Evolutionary conservation across 2,113 vertebrate genomes (phyloP).

Genomic region (crab-eating macaque (Macaca fascicularis)): T2T-MFA8v1.1 NC_088390.1:49624501-49625000

Average conservation of each 20-base stretch:
- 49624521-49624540: not conserved
- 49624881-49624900: not conserved
- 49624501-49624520: not conserved
- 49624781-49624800: not conserved
- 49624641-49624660: not conserved
- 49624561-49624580: not conserved
- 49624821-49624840: not conserved
- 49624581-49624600: not conserved
- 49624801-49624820: not conserved
- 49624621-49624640: no score
- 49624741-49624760: no score
- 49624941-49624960: not conserved
- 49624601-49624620: not conserved
- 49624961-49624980: not conserved
- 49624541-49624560: not conserved
- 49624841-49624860: not conserved
- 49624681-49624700: no score
- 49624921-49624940: not conserved
- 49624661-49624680: not conserved
- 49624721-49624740: no score
- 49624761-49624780: not conserved
- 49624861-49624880: no score
- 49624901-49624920: no score
- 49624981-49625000: not conserved
- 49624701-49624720: no score